Conservation (phyloP, 1,140 invertebrate genomes). For the Apis dorsata region DNA sequence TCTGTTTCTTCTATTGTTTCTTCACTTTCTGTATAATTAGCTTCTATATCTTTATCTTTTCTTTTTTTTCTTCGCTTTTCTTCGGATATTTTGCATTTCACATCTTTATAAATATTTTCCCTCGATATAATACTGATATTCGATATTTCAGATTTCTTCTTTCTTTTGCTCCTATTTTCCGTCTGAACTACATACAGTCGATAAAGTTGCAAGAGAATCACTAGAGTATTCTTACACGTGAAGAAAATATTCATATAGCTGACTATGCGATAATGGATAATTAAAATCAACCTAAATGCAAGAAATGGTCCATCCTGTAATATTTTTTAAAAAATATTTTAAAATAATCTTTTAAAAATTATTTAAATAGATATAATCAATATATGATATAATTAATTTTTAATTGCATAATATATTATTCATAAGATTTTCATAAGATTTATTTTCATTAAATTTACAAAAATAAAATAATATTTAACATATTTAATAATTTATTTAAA, state of each 20-base stretch:
- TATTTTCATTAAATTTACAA: too few species aligned
- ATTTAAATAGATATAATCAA: not conserved
- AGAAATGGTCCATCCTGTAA: slow-evolving; percentile 90
- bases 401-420: too few species aligned
- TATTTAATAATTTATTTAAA: too few species aligned
- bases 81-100: slow-evolving; percentile 49
- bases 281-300: slow-evolving; percentile 89
- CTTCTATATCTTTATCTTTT: slow-evolving; percentile 65
- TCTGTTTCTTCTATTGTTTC: slow-evolving; percentile 69
- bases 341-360: not conserved
- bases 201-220: slow-evolving; percentile 92
- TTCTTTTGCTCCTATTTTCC: slow-evolving; percentile 76
- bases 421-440: too few species aligned
- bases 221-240: slow-evolving; percentile 93
- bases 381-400: not conserved
- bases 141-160: slow-evolving; percentile 70
- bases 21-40: slow-evolving; percentile 62
- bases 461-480: too few species aligned
- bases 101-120: slow-evolving; percentile 71
- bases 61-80: slow-evolving; percentile 54
- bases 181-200: slow-evolving; percentile 89
- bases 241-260: slow-evolving; percentile 97
- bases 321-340: not conserved
- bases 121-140: slow-evolving; percentile 83
- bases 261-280: slow-evolving; percentile 91